Evolutionary conservation across 2,888 invertebrate species (phyloP).

Genomic region (Xestia sexstrigata): DNA sequence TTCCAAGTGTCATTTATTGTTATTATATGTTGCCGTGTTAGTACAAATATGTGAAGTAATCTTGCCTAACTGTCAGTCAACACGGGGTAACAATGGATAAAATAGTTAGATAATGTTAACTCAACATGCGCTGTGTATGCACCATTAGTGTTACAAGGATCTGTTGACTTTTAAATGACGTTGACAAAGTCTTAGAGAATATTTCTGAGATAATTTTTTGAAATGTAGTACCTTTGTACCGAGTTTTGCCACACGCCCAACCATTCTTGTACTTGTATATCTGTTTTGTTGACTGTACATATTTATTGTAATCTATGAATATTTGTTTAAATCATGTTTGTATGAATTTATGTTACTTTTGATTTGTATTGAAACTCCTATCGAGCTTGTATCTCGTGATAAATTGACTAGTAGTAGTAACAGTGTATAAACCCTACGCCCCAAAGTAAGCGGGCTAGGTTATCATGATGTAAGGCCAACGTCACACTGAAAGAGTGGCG

Average conservation of each 20-base stretch:
- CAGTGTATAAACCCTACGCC: background rate
- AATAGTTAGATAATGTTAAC: no score
- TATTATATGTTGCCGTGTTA: no score
- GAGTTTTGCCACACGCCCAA: background rate
- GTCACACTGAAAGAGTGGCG: no score
- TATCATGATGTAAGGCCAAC: background rate
- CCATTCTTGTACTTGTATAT: background rate
- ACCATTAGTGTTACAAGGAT: background rate
- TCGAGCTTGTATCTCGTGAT: slow-evolving; percentile 53
- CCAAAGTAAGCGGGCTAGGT: background rate
- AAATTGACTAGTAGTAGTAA: slow-evolving; percentile 13
- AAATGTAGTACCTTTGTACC: background rate
- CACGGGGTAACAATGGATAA: no score
- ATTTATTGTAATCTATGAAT: slow-evolving; percentile 1
- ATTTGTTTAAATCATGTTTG: slow-evolving; percentile 12
- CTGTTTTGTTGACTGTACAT: slow-evolving; percentile 17
- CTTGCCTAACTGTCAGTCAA: no score
- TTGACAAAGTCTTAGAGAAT: background rate
- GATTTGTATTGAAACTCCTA: slow-evolving; percentile 5
- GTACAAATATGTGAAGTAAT: no score
- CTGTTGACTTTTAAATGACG: background rate
- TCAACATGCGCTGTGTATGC: no score
- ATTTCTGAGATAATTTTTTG: background rate
- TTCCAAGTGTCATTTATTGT: no score
- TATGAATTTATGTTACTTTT: slow-evolving; percentile 9